Base-by-base conservation (phyloP, 2,113 vertebrate genomes). In the Scolopax mira region DNA sequence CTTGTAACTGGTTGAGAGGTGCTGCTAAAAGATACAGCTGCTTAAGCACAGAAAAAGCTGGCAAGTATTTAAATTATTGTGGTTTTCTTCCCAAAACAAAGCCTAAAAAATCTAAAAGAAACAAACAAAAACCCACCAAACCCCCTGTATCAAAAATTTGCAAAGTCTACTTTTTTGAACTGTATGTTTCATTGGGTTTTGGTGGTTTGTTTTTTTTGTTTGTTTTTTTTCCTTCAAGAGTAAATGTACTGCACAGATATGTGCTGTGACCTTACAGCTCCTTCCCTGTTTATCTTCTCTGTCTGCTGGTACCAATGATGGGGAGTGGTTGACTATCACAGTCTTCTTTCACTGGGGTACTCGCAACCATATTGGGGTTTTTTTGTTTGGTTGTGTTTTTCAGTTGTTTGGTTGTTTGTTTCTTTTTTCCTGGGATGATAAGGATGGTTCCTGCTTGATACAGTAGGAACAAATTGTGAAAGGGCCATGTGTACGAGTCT, bases 381-480 rank as follows among this genome's bases (percentile, higher is more conserved):
- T 54, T 30, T 54, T 11, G 27, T 54, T 54, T 46, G 46, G 46
- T 54, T 54, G 28, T 54, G 16, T 3, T 54, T 30, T 16, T 51
- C 27, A 14, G 24, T 52, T 51, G 49, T 51, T 51, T 51, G 49
- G 24, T 51, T 25, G 39, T 11, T 65, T 74, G 18, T 44, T 44
- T 46, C 19, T 46, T 46, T 19, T 44, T 44, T 44, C 1, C 25
- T 60, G 73, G 19, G 33, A 6, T 74, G 60, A 35, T 64, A 51
- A 72, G 15, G 71, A 22, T 19, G 48, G 9, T 21, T 82, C 25
- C n/a, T 54, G 11, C 54, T 24, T 49, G 30, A 25, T 23, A 9
- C 0, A 0, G 6, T 51, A 41, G n/a, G 39, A 79, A 66, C 13
- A 46, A 27, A 42, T 18, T 48, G 31, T 9, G 6, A 35, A 79